Evolutionary conservation across 2,113 vertebrate species (phyloP).

Genomic region (Halichoerus grypus): DNA sequence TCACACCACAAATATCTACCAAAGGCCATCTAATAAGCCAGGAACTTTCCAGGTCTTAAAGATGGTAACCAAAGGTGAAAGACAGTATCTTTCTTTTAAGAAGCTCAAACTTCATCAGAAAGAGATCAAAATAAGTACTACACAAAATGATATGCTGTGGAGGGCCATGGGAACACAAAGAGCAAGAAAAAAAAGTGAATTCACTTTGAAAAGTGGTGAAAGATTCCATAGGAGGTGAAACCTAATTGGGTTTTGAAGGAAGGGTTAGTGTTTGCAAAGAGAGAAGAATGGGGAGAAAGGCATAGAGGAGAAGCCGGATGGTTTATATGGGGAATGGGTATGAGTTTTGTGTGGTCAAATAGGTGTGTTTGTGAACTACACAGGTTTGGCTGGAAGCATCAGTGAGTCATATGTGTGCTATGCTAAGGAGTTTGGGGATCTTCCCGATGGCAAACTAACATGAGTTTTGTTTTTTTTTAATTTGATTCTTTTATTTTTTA

Average conservation of each 20-base stretch:
- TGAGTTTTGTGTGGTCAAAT: neutral
- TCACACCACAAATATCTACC: neutral
- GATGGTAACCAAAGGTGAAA: neutral
- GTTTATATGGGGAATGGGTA: neutral
- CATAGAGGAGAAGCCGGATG: neutral
- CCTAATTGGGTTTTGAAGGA: neutral
- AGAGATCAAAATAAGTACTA: neutral
- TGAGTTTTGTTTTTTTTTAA: neutral
- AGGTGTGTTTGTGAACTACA: neutral
- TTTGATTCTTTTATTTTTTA: no score
- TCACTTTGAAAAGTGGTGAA: neutral
- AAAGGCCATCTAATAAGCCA: neutral
- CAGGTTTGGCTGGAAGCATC: neutral
- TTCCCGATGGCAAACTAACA: neutral
- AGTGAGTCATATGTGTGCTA: neutral
- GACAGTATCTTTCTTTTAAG: neutral
- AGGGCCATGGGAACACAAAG: neutral
- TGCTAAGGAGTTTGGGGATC: neutral
- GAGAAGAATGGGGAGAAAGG: neutral
- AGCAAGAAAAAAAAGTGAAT: neutral
- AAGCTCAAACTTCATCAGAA: neutral
- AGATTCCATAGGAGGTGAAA: neutral
- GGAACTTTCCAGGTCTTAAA: neutral
- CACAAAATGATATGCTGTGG: neutral
- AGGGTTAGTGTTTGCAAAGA: neutral